Evolutionary conservation across 2,888 invertebrate genomes (phyloP), one percentile per base, ranked within the genome.

Genomic region (Chymomyza amoena): DNA sequence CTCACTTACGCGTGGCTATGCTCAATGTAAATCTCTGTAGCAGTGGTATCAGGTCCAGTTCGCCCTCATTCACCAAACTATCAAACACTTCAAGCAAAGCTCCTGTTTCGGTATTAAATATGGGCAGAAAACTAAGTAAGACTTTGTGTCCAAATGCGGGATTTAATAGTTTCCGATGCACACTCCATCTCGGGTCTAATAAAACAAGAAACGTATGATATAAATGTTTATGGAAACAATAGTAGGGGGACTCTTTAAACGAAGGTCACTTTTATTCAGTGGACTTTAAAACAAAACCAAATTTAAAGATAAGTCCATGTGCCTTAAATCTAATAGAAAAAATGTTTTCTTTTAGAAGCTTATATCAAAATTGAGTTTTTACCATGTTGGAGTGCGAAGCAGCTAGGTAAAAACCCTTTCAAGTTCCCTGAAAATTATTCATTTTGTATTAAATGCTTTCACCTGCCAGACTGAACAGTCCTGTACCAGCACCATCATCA

Each of bases 121-220:
- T 81, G 10, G 91, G 89, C 15, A 91, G 59, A 73, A 89, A 91
- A 64, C 87, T 90, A 0, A 90, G 73, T 20, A 91, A 68, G 7
- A 90, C 86, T 57, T 89, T 90, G 56, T 90, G 88, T 4, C 79
- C 80, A 69, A 91, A 91, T 2, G 91, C 89, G 0, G 91, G 91
- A 78, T 91, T 91, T 0, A 91, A 65, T 15, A 87, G 72, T 66
- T 89, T 91, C 4, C 91, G 82, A 69, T 90, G 90, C 10, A 76
- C 28, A 67, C 79, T 91, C 91, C 91, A 91, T 1, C 73, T 69
- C 4, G 91, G 90, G 73, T 89, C 90, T 87, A 16, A 50, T 36
- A 51, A 16, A 25, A 2, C 4, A 25, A 15, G 2, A 28, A 7
- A 18, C 2, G 3, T 66, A 45, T 25, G 2, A 25, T 25, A 3